Evolutionary conservation across 1,140 invertebrate species (phyloP).

Genomic region (Platyscapa corneri): DNA sequence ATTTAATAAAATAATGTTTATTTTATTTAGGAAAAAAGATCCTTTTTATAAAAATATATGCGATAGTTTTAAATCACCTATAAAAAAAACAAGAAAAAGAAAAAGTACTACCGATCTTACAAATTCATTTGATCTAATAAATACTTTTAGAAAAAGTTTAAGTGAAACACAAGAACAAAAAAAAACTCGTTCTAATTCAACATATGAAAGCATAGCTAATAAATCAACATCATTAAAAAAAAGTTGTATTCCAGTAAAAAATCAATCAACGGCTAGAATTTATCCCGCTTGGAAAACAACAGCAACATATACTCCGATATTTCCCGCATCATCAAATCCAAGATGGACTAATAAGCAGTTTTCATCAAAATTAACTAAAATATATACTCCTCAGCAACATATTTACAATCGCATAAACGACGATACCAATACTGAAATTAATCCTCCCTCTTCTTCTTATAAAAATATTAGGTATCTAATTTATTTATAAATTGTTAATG

Average conservation of each 20-base stretch:
- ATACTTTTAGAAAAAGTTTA: conserved; percentile 37
- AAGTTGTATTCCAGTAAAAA: neutral
- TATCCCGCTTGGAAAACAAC: conserved; percentile 38
- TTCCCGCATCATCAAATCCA: neutral
- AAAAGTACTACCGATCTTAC: neutral
- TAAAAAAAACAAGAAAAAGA: conserved; percentile 9
- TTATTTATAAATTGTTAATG: neutral
- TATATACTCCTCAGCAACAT: conserved; percentile 20
- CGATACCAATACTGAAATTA: neutral
- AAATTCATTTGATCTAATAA: conserved; percentile 11
- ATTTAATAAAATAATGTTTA: conserved; percentile 29
- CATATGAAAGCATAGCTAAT: neutral
- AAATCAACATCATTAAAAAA: neutral
- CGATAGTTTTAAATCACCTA: conserved; percentile 2
- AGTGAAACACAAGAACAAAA: neutral
- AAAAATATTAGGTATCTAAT: conserved; percentile 30
- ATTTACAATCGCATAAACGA: neutral
- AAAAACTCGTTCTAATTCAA: neutral
- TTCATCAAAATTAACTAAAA: neutral
- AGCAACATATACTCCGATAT: conserved; percentile 36
- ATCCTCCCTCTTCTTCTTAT: neutral
- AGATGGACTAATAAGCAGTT: neutral
- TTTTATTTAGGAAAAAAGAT: conserved; percentile 44
- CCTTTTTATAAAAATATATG: neutral
- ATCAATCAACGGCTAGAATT: neutral